These are phyloP conservation scores for Indicator maculatus DNA, from an alignment of 2,113 vertebrate genomes.

Conservation along the genomic window DNA sequence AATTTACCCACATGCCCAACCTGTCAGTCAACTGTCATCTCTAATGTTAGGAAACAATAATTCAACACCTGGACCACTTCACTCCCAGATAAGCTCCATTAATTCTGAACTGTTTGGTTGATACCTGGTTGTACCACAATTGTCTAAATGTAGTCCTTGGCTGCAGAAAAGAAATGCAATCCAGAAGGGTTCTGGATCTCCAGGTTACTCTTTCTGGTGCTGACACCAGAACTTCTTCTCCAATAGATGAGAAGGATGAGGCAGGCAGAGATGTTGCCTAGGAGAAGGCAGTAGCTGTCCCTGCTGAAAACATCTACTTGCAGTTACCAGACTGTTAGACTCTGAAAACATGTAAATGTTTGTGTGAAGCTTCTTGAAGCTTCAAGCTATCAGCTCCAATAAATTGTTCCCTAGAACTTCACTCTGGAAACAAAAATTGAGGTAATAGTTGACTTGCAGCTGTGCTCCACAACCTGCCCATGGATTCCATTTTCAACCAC, in stretches of 20 bases:
- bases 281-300: not conserved
- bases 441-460: not conserved
- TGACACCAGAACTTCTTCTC: not conserved
- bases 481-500: not conserved
- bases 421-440: not conserved
- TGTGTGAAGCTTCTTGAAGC: not conserved
- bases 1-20: not conserved
- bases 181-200: not conserved
- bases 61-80: not conserved
- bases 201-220: not conserved
- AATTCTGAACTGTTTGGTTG: not conserved
- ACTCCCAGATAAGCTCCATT: not conserved
- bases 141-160: not conserved
- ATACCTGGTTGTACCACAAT: not conserved
- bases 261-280: fast-evolving
- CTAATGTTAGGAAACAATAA: not conserved
- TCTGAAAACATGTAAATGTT: not conserved
- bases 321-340: not conserved
- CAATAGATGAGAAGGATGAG: not conserved
- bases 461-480: not conserved
- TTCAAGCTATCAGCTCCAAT: not conserved
- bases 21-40: constrained; percentile 1
- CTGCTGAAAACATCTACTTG: not conserved
- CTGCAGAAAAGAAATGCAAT: not conserved
- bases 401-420: not conserved